Evolutionary conservation across 2,797 vertebrate species (phyloP).

Genomic region (Myiotriccus ornatus): DNA sequence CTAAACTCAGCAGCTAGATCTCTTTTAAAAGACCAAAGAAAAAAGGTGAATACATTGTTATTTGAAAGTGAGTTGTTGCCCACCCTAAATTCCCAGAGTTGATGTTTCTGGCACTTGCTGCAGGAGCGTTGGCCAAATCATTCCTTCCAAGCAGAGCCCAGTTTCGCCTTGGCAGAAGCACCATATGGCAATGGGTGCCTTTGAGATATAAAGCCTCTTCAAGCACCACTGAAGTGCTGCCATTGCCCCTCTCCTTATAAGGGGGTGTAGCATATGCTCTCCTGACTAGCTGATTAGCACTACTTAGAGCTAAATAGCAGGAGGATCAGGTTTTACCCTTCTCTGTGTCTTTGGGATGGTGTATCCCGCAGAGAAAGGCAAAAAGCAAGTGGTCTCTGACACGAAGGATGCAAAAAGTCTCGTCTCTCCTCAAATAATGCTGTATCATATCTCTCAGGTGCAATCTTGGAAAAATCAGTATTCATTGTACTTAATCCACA

Average conservation of each 20-base stretch:
- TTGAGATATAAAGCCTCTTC: slow-evolving; percentile 40
- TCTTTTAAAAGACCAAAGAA: not conserved
- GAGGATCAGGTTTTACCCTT: not conserved
- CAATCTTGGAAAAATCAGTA: not conserved
- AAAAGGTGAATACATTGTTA: slow-evolving; percentile 33
- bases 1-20: not conserved
- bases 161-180: slow-evolving; percentile 25
- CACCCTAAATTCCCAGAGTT: slow-evolving; percentile 34
- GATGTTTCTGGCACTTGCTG: slow-evolving; percentile 24
- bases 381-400: not conserved
- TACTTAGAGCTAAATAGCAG: slow-evolving; percentile 31
- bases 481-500: not conserved
- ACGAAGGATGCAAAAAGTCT: not conserved
- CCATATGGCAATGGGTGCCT: slow-evolving; percentile 40
- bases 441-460: not conserved
- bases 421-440: not conserved
- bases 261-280: slow-evolving; percentile 47
- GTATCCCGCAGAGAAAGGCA: not conserved
- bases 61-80: slow-evolving; percentile 39
- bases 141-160: slow-evolving; percentile 35
- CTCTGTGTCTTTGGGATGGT: not conserved
- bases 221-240: slow-evolving; percentile 52
- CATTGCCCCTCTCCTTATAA: slow-evolving; percentile 50
- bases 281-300: slow-evolving; percentile 49
- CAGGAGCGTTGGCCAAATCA: not conserved